A percentile compares a stretch with the other conserved stretches of the same genome.
Evolutionary conservation across 2,888 invertebrate species (phyloP).

Genomic region (Ectropis crepuscularia): DNA sequence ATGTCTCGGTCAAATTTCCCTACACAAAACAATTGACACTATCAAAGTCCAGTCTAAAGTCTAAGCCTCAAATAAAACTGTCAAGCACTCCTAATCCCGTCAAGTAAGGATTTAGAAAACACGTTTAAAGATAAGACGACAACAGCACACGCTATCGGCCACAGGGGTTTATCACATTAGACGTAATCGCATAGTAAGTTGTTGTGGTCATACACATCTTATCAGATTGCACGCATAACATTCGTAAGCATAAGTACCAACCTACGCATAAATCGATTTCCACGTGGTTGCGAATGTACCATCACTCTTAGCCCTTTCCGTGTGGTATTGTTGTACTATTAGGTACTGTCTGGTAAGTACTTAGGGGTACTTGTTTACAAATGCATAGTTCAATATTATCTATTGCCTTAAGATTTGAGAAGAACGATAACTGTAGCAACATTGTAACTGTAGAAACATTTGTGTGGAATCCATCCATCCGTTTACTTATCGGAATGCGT

Average conservation of each 20-base stretch:
- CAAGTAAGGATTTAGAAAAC: conserved; percentile 6
- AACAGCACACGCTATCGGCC: conserved; percentile 6
- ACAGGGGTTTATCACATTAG: conserved; percentile 14
- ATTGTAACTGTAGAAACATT: too few relatives aligned
- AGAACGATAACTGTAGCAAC: too few relatives aligned
- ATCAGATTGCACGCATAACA: conserved; percentile 1
- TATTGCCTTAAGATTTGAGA: too few relatives aligned
- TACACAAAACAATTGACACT: too few relatives aligned
- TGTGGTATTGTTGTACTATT: too few relatives aligned
- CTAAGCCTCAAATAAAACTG: neutral
- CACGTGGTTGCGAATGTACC: neutral
- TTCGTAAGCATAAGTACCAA: neutral
- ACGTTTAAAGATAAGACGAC: conserved; percentile 5
- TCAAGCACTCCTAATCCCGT: conserved; percentile 12
- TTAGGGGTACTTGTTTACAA: too few relatives aligned
- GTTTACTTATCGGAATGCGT: too few relatives aligned
- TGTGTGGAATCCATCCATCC: too few relatives aligned
- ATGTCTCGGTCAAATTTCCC: too few relatives aligned
- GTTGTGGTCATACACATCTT: conserved; percentile 6
- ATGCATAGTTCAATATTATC: too few relatives aligned
- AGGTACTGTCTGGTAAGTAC: too few relatives aligned
- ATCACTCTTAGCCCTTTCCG: too few relatives aligned
- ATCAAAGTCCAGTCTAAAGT: conserved; percentile 7
- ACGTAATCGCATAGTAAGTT: conserved; percentile 10
- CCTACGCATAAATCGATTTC: neutral